Conservation (phyloP, 2,888 invertebrate genomes). For the Lycia hirtaria region DNA sequence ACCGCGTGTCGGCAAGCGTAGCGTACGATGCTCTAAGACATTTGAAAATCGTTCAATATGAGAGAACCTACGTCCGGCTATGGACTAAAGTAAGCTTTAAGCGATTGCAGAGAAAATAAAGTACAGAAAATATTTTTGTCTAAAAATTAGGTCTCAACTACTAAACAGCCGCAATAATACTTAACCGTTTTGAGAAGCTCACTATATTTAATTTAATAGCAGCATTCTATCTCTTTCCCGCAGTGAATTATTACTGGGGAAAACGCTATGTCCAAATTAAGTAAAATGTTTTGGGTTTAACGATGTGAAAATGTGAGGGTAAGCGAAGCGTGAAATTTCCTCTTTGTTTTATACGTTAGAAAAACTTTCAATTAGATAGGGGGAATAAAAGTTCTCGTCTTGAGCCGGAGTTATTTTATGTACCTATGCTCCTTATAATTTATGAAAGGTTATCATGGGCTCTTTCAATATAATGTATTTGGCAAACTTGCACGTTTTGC, state of each 20-base stretch:
- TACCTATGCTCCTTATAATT: constrained; percentile 8
- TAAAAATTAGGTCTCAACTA: neutral
- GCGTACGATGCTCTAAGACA: too few relatives aligned
- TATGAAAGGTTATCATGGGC: neutral
- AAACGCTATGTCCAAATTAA: constrained; percentile 47
- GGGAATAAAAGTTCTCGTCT: constrained; percentile 31
- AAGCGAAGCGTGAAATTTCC: constrained; percentile 29
- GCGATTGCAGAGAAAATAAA: neutral
- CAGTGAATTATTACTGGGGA: constrained; percentile 27
- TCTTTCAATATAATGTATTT: neutral
- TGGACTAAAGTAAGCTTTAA: too few relatives aligned
- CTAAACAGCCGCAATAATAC: neutral
- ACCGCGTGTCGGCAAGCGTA: too few relatives aligned
- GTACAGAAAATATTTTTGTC: too few relatives aligned
- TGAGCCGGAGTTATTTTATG: constrained; percentile 13
- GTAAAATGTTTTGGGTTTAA: constrained; percentile 49
- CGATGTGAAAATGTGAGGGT: constrained; percentile 46
- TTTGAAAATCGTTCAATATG: too few relatives aligned
- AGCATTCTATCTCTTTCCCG: constrained; percentile 12
- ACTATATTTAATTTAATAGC: constrained; percentile 12
- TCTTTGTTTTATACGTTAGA: constrained; percentile 35
- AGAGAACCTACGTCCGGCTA: too few relatives aligned
- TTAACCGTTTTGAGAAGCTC: constrained; percentile 1
- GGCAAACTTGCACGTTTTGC: neutral
- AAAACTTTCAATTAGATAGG: constrained; percentile 40